These are phyloP conservation scores for Pelobates fuscus DNA, from an alignment of 2,113 vertebrate genomes.

Conservation along the genomic window DNA sequence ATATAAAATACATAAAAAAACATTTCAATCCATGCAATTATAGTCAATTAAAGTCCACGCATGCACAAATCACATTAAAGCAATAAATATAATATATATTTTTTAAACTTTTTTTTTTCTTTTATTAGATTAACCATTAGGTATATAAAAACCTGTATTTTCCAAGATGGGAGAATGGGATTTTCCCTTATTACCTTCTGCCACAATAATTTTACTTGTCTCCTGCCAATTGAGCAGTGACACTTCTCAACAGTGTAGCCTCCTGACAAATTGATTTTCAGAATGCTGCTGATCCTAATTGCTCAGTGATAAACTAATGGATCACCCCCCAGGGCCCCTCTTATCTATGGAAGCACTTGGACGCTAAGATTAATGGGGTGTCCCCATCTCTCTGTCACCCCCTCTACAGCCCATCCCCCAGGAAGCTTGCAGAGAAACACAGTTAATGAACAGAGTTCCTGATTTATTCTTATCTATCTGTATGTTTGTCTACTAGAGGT, in stretches of 20 bases:
- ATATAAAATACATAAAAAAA: too few species aligned
- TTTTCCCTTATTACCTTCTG: too few species aligned
- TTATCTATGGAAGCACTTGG: constrained; percentile 29
- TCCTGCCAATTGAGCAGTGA: constrained; percentile 11
- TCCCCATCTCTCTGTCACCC: constrained; percentile 1
- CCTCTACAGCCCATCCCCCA: constrained; percentile 11
- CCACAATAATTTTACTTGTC: not conserved
- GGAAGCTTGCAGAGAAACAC: not conserved
- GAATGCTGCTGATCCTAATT: constrained; percentile 36
- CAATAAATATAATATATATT: too few species aligned
- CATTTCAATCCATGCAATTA: too few species aligned
- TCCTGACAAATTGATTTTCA: constrained; percentile 39
- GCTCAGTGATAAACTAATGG: constrained; percentile 44
- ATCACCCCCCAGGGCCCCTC: constrained; percentile 32
- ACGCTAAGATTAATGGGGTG: constrained; percentile 38
- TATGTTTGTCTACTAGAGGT: not conserved
- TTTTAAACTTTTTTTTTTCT: too few species aligned
- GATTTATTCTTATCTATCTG: constrained; percentile 31
- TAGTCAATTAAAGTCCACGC: too few species aligned
- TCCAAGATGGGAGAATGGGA: too few species aligned
- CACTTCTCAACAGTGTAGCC: not conserved
- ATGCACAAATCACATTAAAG: too few species aligned
- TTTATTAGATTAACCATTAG: too few species aligned
- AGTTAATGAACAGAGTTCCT: constrained; percentile 7
- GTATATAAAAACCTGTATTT: too few species aligned